Conservation (phyloP, 2,888 invertebrate species). For the Phalangium opilio region DNA sequence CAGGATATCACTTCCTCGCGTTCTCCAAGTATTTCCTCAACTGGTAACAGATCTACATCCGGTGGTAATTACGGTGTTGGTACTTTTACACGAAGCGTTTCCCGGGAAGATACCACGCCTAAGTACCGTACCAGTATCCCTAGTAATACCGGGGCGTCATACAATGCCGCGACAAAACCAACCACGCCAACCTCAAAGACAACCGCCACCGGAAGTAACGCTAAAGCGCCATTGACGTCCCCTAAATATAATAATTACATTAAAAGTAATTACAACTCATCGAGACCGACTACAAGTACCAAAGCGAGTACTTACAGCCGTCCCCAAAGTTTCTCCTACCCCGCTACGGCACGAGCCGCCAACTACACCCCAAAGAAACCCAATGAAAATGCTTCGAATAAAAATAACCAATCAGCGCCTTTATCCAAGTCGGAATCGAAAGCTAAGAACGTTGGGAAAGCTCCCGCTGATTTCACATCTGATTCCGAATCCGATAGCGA, state of each 20-base stretch:
- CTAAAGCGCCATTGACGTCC: too few species aligned
- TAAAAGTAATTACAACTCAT: background rate
- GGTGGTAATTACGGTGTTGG: slow-evolving; percentile 2
- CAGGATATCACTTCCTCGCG: too few species aligned
- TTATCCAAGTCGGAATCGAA: background rate
- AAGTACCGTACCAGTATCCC: background rate
- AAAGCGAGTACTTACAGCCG: background rate
- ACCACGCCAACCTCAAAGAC: background rate
- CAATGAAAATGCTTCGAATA: background rate
- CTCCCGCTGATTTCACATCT: slow-evolving; percentile 18
- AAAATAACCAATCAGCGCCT: background rate
- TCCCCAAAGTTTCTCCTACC: background rate
- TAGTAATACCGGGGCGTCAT: background rate
- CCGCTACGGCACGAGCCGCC: background rate
- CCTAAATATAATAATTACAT: background rate
- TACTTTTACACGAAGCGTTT: slow-evolving; percentile 11
- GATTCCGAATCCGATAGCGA: slow-evolving; percentile 14
- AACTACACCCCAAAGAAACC: background rate
- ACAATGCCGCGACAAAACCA: too few species aligned
- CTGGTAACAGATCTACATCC: slow-evolving; percentile 3
- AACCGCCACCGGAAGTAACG: background rate
- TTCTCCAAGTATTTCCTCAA: slow-evolving; percentile 2
- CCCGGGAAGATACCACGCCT: slow-evolving; percentile 9
- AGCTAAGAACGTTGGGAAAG: slow-evolving; percentile 7
- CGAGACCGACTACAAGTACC: too few species aligned